Conservation (phyloP, 2,888 invertebrate species). For the Lepetodrilus schrolli region DNA sequence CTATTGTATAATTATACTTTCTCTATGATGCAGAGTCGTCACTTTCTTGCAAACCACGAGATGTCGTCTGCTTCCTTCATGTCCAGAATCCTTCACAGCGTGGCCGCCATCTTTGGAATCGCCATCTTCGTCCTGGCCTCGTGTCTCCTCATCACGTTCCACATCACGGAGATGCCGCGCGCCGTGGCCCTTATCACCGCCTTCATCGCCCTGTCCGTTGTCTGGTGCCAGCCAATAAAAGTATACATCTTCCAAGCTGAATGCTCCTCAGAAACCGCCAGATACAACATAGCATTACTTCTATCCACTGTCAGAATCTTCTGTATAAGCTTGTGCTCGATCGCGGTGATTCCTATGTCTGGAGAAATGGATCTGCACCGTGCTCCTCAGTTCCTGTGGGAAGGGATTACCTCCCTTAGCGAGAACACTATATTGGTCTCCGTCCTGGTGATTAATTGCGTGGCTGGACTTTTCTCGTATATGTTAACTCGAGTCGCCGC, state of each 20-base stretch:
- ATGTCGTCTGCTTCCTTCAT: not conserved
- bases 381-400: conserved; percentile 36
- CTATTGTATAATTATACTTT: not conserved
- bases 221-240: conserved; percentile 45
- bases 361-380: conserved; percentile 26
- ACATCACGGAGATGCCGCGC: conserved; percentile 36
- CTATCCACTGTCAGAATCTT: conserved; percentile 42
- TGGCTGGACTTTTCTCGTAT: conserved; percentile 38
- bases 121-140: conserved; percentile 35
- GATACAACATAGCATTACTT: conserved; percentile 44
- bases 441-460: conserved; percentile 37
- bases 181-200: conserved; percentile 43
- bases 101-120: conserved; percentile 33
- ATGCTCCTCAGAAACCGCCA: conserved; percentile 38
- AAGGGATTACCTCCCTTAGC: conserved; percentile 38
- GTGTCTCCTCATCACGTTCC: conserved; percentile 37
- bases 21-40: not conserved
- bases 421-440: conserved; percentile 33
- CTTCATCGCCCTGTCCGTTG: conserved; percentile 42
- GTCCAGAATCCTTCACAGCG: conserved; percentile 22
- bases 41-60: conserved; percentile 1
- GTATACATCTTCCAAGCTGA: conserved; percentile 41
- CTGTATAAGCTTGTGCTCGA: conserved; percentile 33
- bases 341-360: conserved; percentile 38
- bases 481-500: conserved; percentile 38